These are phyloP conservation scores for Ooceraea biroi DNA, from an alignment of 1,140 invertebrate species.

Conservation along the genomic window DNA sequence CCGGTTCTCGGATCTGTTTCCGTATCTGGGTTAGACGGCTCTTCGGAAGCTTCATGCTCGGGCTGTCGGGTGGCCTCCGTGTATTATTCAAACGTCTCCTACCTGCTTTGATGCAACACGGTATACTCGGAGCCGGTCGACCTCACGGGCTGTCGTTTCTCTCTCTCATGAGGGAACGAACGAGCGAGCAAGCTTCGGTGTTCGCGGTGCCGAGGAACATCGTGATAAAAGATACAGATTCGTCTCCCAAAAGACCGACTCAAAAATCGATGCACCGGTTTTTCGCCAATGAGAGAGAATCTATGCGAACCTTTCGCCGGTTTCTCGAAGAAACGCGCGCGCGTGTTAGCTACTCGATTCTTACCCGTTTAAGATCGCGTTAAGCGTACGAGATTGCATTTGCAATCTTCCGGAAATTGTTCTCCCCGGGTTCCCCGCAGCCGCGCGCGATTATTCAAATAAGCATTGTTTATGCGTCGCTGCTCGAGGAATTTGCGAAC, in stretches of 20 bases:
- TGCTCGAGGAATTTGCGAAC: constrained; percentile 37
- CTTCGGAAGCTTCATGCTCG: constrained; percentile 46
- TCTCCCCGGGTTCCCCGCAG: not conserved
- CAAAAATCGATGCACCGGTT: constrained; percentile 23
- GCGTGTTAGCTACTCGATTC: not conserved
- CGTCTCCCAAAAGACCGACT: not conserved
- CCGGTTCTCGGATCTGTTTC: constrained; percentile 60
- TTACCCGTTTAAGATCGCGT: constrained; percentile 21
- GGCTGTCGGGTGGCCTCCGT: constrained; percentile 3
- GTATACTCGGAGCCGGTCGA: not conserved
- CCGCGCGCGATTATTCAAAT: constrained; percentile 46
- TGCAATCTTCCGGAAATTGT: constrained; percentile 20
- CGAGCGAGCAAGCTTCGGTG: not conserved
- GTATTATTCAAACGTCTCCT: constrained; percentile 64
- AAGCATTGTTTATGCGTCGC: constrained; percentile 35
- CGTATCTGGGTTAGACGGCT: constrained; percentile 64
- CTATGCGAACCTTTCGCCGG: constrained; percentile 28
- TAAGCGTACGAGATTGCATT: constrained; percentile 30
- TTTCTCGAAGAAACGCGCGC: too few species aligned
- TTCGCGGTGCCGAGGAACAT: not conserved
- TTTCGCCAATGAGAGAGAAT: constrained; percentile 2
- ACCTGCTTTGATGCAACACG: constrained; percentile 26
- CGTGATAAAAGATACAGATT: constrained; percentile 11
- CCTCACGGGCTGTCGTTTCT: constrained; percentile 14
- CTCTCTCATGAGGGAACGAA: too few species aligned